These are phyloP conservation scores for Amitus sp. DNA, from an alignment of 2,888 invertebrate genomes.

Conservation along the genomic window DNA sequence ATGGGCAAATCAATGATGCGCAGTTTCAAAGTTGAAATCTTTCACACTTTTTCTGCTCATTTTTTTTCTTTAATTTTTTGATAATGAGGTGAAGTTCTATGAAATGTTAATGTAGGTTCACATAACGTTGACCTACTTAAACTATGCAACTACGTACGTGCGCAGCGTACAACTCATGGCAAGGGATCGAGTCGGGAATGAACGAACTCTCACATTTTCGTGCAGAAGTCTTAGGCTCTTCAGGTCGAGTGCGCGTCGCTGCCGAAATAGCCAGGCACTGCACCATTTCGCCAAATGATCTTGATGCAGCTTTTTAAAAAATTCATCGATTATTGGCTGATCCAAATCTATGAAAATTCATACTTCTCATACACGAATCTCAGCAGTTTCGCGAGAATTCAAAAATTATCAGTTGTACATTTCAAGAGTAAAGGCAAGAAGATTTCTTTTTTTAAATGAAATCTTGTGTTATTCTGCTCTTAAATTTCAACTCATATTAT, in stretches of 20 bases:
- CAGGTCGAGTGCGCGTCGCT: constrained; percentile 22
- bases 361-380: neutral
- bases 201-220: constrained; percentile 28
- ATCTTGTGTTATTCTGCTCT: too few species aligned
- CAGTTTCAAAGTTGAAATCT: neutral
- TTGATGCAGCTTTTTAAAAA: neutral
- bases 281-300: constrained; percentile 9
- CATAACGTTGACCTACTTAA: constrained; percentile 38
- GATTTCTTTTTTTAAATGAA: too few species aligned
- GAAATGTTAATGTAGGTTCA: constrained; percentile 32
- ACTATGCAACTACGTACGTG: constrained; percentile 24
- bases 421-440: too few species aligned
- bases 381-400: too few species aligned
- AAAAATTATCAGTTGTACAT: too few species aligned
- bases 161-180: constrained; percentile 27
- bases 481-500: neutral
- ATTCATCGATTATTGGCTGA: neutral
- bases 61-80: constrained; percentile 12
- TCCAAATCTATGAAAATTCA: neutral
- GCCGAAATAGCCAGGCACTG: constrained; percentile 22
- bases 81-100: constrained; percentile 29
- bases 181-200: constrained; percentile 27
- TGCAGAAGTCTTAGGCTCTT: constrained; percentile 23
- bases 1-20: constrained; percentile 1
- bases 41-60: constrained; percentile 12